Conservation (phyloP, 2,113 vertebrate genomes). For the Psittacara wagleri region DNA sequence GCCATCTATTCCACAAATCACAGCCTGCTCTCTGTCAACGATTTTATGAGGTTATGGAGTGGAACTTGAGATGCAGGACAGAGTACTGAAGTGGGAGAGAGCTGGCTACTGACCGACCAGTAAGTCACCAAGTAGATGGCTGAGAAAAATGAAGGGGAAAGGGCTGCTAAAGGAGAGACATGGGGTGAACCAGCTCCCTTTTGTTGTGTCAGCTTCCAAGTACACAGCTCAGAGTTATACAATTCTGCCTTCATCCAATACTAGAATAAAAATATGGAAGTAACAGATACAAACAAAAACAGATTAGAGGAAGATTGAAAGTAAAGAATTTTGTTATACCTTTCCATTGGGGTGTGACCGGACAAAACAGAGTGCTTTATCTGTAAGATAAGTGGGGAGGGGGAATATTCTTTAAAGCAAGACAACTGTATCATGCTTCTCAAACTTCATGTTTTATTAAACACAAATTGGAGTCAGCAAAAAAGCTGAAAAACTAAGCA, state of each 20-base stretch:
- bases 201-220: neutral
- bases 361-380: slow-evolving; percentile 80
- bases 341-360: slow-evolving; percentile 81
- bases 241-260: neutral
- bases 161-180: neutral
- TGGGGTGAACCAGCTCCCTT: neutral
- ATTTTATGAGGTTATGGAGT: neutral
- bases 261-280: neutral
- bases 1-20: neutral
- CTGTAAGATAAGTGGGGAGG: slow-evolving; percentile 70
- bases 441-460: slow-evolving; percentile 6
- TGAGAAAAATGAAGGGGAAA: neutral
- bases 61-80: neutral
- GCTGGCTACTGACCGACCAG: neutral
- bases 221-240: neutral
- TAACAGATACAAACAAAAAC: neutral
- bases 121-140: neutral
- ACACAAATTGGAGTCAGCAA: neutral
- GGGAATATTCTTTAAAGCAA: slow-evolving; percentile 21
- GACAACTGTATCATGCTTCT: neutral
- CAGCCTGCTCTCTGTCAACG: neutral
- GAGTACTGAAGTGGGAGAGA: neutral
- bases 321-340: slow-evolving; percentile 72
- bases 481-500: neutral
- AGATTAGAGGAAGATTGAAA: neutral